A percentile compares a stretch with the other conserved stretches of the same genome.
phyloP scores from a whole-genome alignment of 2,113 vertebrate species.

The Pao palembangensis region DNA sequence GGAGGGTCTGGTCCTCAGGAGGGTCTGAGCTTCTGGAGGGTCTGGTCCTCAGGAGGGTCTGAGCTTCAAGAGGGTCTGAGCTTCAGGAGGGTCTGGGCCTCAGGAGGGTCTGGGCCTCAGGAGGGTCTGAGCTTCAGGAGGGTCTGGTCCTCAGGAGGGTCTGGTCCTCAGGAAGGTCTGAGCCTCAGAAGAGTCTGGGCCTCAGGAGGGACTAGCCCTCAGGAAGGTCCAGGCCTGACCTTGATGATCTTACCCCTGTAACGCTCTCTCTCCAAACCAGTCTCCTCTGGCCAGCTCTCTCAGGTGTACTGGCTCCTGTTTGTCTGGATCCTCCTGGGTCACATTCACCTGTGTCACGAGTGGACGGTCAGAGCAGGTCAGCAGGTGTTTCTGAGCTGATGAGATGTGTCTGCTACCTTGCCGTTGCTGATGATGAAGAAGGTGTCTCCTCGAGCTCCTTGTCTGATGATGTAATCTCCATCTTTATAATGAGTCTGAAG shows the following conservation, averaged over 20 bases:
- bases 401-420: slow-evolving; percentile 72
- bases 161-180: too few species aligned
- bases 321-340: slow-evolving; percentile 49
- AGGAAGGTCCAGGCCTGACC: not conserved
- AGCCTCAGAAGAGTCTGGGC: too few species aligned
- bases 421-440: slow-evolving; percentile 99
- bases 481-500: slow-evolving; percentile 91
- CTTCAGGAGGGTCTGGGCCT: too few species aligned
- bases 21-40: too few species aligned
- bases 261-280: slow-evolving; percentile 65
- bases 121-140: too few species aligned
- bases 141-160: too few species aligned
- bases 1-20: too few species aligned
- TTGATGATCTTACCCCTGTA: slow-evolving; percentile 53
- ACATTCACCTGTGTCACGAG: slow-evolving; percentile 53
- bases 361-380: not conserved
- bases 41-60: too few species aligned
- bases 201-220: too few species aligned
- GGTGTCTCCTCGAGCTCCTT: slow-evolving; percentile 95
- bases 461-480: slow-evolving; percentile 94
- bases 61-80: too few species aligned
- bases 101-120: too few species aligned
- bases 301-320: slow-evolving; percentile 41
- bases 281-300: slow-evolving; percentile 55
- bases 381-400: not conserved